Percentiles rank a stretch among this genome's conserved stretches.
These are phyloP conservation scores for Numida meleagris DNA, from an alignment of 2,113 vertebrate genomes.

Conservation along the genomic window DNA sequence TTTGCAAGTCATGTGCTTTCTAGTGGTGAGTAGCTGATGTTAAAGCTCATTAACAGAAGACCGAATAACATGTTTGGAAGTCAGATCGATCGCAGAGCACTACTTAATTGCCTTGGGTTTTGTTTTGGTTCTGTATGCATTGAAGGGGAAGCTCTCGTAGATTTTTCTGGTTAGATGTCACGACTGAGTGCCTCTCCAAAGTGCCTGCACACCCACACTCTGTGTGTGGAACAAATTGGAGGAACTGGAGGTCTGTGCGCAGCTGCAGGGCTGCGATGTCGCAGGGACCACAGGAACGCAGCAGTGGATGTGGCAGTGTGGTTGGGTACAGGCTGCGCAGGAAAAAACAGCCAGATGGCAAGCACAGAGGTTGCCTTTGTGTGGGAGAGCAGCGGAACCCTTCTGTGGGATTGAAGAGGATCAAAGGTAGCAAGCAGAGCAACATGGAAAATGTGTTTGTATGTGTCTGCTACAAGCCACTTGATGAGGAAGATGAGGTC, in stretches of 20 bases:
- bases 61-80: not conserved
- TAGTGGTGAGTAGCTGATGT: not conserved
- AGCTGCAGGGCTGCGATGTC: not conserved
- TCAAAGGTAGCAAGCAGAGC: not conserved
- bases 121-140: not conserved
- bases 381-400: not conserved
- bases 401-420: not conserved
- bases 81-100: accelerated
- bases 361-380: not conserved
- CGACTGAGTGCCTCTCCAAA: not conserved
- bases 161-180: not conserved
- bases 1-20: not conserved
- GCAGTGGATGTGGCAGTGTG: not conserved
- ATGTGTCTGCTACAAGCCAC: not conserved
- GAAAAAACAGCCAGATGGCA: not conserved
- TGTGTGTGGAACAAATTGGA: not conserved
- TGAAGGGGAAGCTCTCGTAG: not conserved
- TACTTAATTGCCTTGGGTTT: not conserved
- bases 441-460: not conserved
- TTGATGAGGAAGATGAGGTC: not conserved
- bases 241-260: not conserved
- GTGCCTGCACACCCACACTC: not conserved
- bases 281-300: not conserved
- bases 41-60: not conserved
- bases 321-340: not conserved